phyloP scores from a whole-genome alignment of 1,140 invertebrate genomes.

The Plodia interpunctella region DNA sequence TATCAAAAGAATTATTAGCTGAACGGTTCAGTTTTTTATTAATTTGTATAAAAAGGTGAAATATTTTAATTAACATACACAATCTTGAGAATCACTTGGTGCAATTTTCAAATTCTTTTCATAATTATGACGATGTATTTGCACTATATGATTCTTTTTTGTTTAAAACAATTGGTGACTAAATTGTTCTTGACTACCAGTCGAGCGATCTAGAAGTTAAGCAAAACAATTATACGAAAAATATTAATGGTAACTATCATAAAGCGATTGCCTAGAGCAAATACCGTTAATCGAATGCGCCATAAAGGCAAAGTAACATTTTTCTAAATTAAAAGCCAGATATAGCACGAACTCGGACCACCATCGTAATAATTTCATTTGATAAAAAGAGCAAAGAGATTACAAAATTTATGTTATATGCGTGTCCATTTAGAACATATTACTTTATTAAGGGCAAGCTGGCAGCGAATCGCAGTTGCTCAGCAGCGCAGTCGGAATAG shows the following conservation, averaged over 20 bases:
- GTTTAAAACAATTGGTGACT: neutral
- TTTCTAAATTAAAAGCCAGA: constrained; percentile 70
- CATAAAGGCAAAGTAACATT: constrained; percentile 48
- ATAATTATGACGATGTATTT: too few species aligned
- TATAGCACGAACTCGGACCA: constrained; percentile 54
- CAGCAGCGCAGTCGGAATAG: constrained; percentile 41
- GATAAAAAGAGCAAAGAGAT: constrained; percentile 63
- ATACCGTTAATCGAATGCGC: constrained; percentile 44
- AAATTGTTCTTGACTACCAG: neutral
- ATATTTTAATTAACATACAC: neutral
- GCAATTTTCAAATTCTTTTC: neutral
- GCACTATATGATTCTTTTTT: too few species aligned
- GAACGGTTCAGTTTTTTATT: constrained; percentile 7
- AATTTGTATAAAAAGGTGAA: neutral
- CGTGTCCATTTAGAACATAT: constrained; percentile 72
- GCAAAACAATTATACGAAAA: constrained; percentile 27
- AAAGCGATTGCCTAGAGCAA: constrained; percentile 53
- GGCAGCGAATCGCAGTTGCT: constrained; percentile 50
- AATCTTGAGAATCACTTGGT: constrained; percentile 8
- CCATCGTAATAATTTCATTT: constrained; percentile 65
- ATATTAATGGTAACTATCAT: constrained; percentile 33
- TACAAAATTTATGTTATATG: constrained; percentile 71
- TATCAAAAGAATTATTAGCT: constrained; percentile 23
- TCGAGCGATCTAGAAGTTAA: neutral
- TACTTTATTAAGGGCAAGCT: constrained; percentile 71